phyloP scores from a whole-genome alignment of 1,140 invertebrate genomes.

The Pseudomyrmex sp. region DNA sequence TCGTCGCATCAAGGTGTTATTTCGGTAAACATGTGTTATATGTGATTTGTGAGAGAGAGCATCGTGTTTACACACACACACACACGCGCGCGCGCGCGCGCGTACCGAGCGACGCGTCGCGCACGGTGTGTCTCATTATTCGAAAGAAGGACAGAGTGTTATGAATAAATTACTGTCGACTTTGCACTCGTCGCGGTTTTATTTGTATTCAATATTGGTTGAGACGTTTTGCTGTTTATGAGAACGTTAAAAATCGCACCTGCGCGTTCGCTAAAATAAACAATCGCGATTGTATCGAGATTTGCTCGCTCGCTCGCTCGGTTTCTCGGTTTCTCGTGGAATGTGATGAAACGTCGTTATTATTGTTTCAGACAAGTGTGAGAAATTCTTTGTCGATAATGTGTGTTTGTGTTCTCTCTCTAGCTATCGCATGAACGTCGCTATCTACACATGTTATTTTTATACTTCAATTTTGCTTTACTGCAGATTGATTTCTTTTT shows the following conservation, averaged over 20 bases:
- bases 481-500: too few relatives aligned
- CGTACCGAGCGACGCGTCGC: not conserved
- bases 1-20: slow-evolving; percentile 16
- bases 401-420: not conserved
- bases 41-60: not conserved
- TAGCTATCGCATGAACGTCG: not conserved
- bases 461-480: too few relatives aligned
- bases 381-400: too few relatives aligned
- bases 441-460: too few relatives aligned
- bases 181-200: not conserved
- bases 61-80: slow-evolving; percentile 20
- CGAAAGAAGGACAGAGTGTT: not conserved
- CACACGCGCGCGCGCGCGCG: too few relatives aligned
- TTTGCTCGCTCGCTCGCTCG: not conserved
- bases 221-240: not conserved
- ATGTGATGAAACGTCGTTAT: not conserved
- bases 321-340: slow-evolving; percentile 7
- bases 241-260: not conserved
- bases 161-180: slow-evolving; percentile 15
- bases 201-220: not conserved
- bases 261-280: not conserved
- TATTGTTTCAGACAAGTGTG: not conserved
- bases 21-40: not conserved
- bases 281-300: not conserved
- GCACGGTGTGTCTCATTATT: not conserved